These are phyloP conservation scores for Ornithorhynchus anatinus DNA, from an alignment of 2,113 vertebrate genomes.

Conservation along the genomic window DNA sequence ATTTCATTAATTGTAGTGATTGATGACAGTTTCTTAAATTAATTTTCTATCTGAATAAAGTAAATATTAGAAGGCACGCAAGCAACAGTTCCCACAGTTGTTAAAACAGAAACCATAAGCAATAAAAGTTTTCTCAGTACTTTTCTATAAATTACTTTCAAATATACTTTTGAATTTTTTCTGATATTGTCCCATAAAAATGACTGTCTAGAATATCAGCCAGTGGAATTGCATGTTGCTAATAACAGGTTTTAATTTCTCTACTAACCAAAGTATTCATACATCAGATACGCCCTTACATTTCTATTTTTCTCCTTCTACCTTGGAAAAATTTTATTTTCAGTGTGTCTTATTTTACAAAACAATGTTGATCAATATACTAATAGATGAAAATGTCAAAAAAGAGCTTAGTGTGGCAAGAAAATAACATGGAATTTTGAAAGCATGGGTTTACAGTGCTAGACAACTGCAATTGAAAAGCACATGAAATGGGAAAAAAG, in stretches of 20 bases:
- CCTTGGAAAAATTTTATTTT: too few species aligned
- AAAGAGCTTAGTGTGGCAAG: too few species aligned
- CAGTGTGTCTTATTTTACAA: too few species aligned
- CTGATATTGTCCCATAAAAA: background rate
- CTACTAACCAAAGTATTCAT: background rate
- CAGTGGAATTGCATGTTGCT: background rate
- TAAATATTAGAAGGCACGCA: background rate
- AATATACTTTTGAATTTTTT: background rate
- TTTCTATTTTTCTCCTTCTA: too few species aligned
- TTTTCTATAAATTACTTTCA: background rate
- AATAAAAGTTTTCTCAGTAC: background rate
- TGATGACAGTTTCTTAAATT: background rate
- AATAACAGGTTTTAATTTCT: background rate
- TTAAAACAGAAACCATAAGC: background rate
- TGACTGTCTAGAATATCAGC: background rate
- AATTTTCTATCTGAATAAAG: background rate
- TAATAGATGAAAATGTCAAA: too few species aligned
- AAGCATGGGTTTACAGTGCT: too few species aligned
- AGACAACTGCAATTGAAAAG: too few species aligned
- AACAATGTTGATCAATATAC: too few species aligned
- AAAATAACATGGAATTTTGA: too few species aligned
- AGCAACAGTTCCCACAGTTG: background rate
- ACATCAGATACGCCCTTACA: too few species aligned
- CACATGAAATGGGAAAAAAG: too few species aligned
- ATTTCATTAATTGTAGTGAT: background rate